Evolutionary conservation across 2,797 vertebrate genomes (phyloP), one percentile per base, ranked within the genome.

Genomic region (Lithobates sylvaticus): DNA sequence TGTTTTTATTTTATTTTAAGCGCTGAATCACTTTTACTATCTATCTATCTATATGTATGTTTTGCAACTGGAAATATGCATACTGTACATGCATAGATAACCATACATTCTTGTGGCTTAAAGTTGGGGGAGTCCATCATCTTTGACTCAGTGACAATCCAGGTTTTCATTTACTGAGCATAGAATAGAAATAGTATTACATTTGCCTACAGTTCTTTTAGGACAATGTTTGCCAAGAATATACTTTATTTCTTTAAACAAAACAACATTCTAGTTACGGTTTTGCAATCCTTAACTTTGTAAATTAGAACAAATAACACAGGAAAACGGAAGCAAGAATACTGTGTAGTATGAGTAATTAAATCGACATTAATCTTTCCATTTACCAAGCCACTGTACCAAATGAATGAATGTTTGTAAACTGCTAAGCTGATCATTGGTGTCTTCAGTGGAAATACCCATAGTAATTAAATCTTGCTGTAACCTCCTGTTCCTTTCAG

Each of bases 401-500:
- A 76, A 69, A 76, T 50, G 26, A 76, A 76, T 76, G 44, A 42
- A 83, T 69, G 67, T 83, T 47, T 76, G 69, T 73, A 42, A 50
- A 64, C 79, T 39, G 39, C 61, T 83, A 74, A 83, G 61, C 61
- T 67, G 81, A 67, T 83, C 61, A 75, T 75, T 83, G 72, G 47
- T 83, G 23, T 76, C 23, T 36, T 76, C 27, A 75, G 47, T 50
- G 73, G 58, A 83, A 76, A 47, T 34, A 67, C 39, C 61, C 42
- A 54, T 72, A 67, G 72, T 76, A 83, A 83, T 83, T 83, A 76
- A 83, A 83, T 76, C 39, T 42, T 83, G 72, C 29, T 78, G 65
- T 78, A 78, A 61, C 50, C 58, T 78, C 50, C 72, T 54, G 13
- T 27, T 76, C 42, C 26, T 42, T 69, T 26, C 21, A 76, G 61